Base-by-base conservation (phyloP, 2,888 invertebrate genomes). In the Flexamia atlantica region DNA sequence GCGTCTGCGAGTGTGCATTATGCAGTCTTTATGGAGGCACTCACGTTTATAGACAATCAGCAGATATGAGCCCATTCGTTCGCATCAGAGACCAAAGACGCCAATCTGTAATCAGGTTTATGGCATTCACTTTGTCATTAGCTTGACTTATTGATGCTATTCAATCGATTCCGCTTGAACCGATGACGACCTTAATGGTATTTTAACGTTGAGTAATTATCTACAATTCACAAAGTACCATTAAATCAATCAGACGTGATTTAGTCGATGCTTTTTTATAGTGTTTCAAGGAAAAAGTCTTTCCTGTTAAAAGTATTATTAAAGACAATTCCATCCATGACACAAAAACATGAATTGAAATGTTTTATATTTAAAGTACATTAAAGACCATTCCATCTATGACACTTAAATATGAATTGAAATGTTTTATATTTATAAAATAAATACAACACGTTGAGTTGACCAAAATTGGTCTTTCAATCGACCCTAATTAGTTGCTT, bases 61-160 rank as follows among this genome's bases (percentile, higher is more conserved):
- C 57, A 23, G 57, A 57, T 57, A 57, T 57, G 50, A 57, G 57
- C 20, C 57, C 57, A 57, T 57, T 57, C 57, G 57, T 23, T 57
- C 57, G 57, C 57, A 57, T 57, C 57, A 57, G 7, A 57, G 57
- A 57, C 57, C 57, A 57, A 57, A 57, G 57, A 57, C 57, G 57
- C 57, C 57, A 57, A 50, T 57, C 57, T 57, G 57, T 57, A 57
- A 57, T 57, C 57, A 57, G 23, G 57, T 23, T 57, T 23, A 57
- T 57, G 23, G 20, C 20, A n/a, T 2, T 57, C 57, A 7, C 20
- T 57, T 23, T 57, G 57, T 57, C 57, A 57, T 57, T 57, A 57
- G 57, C 12, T 57, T 57, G 57, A 57, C 23, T 23, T 57, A 57
- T 57, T 23, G 57, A 57, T 20, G 57, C 57, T 23, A 57, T 57